Base-by-base conservation (phyloP, 53 echinoderm and acorn worm species). In the Luidia sarsii region DNA sequence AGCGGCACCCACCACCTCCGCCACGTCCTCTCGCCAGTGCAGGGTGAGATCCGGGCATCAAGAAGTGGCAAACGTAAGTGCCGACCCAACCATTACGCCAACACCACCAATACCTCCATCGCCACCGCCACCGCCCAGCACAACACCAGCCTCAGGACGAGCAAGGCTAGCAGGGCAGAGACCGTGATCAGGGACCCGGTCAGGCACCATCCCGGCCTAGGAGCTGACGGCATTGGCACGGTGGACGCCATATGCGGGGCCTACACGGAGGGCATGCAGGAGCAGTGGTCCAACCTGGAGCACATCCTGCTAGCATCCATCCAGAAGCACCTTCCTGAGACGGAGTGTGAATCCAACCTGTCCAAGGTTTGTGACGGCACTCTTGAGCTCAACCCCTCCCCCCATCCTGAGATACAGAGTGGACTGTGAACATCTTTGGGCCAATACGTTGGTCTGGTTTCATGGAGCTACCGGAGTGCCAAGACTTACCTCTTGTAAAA, bases 251-350 rank as follows among this genome's bases (percentile, higher is more conserved):
- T 94, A 53, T 89, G 88, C 27, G 84, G 86, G 29, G 94, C 88
- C 4, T 94, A 94, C 43, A 86, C 80, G 36, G 53, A 67, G 24
- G 91, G 88, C 41, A 91, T 94, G 82, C 83, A 91, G 29, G 82
- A 79, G 13, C 94, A 94, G 66, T 63, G 86, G 45, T 46, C 43
- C 23, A 93, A 92, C 45, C 59, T 95, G 18, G 92, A 95, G 57
- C 70, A 88, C 48, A 95, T 95, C 52, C 85, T 95, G 4, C 54
- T 83, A 33, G 88, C 83, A 41, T 90, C 92, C 33, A 90, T 95
- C 64, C 80, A 53, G 73, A 86, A 83, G 45, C 86, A 91, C 46
- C 57, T 85, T 19, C 82, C 71, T 0, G 56, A 75, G 7, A 82
- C 61, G 21, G 63, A 56, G 15, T 7, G 14, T 31, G 54, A 19